phyloP scores from a whole-genome alignment of 2,888 invertebrate species.

The Sthenelais limicola region DNA sequence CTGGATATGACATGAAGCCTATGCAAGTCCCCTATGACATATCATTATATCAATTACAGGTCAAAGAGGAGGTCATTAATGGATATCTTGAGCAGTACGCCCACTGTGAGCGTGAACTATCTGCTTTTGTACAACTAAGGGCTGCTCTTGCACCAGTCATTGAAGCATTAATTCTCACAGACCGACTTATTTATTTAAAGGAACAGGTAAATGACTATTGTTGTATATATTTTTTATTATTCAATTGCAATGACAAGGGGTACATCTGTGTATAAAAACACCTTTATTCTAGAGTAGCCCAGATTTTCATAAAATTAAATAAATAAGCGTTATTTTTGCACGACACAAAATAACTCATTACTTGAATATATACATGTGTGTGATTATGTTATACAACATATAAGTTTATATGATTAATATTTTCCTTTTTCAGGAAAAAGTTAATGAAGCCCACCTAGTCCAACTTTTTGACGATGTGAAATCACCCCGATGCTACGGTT shows the following conservation, averaged over 20 bases:
- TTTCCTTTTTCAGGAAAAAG: constrained; percentile 41
- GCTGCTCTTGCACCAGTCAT: constrained; percentile 84
- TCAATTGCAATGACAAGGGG: no score
- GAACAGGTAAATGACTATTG: constrained; percentile 77
- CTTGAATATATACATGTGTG: background rate
- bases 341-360: background rate
- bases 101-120: constrained; percentile 50
- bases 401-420: background rate
- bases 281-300: background rate
- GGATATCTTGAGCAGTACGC: constrained; percentile 38
- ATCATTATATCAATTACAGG: constrained; percentile 32
- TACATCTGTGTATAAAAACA: no score
- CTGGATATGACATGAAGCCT: no score
- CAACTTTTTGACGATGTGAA: constrained; percentile 87
- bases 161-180: constrained; percentile 86
- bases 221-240: constrained; percentile 73
- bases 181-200: constrained; percentile 83
- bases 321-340: background rate
- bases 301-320: background rate
- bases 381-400: background rate
- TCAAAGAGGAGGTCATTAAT: constrained; percentile 28
- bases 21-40: no score
- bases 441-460: constrained; percentile 77
- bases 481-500: constrained; percentile 86
- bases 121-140: constrained; percentile 82